A percentile compares a stretch with the other conserved stretches of the same genome.
Evolutionary conservation across 2,888 invertebrate genomes (phyloP).

Genomic region (Drosophila prostipennis): DNA sequence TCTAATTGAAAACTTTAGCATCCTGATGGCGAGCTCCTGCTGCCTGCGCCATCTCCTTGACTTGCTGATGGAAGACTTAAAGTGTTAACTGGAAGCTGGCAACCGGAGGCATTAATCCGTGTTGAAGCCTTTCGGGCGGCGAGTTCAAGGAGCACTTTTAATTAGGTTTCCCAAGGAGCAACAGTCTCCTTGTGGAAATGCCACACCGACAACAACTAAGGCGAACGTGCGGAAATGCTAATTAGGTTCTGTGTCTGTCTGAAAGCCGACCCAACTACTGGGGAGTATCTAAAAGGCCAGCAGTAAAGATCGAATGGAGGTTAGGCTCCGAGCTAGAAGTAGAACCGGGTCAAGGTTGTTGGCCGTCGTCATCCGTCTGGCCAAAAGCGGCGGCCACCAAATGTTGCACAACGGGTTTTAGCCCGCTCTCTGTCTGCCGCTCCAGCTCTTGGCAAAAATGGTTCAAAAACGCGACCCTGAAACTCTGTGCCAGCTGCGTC

Average conservation of each 20-base stretch:
- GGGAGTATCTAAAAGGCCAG: constrained; percentile 28
- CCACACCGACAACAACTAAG: constrained; percentile 41
- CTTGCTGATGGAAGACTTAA: constrained; percentile 52
- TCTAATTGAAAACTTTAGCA: constrained; percentile 73
- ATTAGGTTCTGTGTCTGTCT: constrained; percentile 60
- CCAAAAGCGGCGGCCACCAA: constrained; percentile 46
- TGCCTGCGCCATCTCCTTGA: constrained; percentile 4
- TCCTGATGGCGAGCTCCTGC: constrained; percentile 23
- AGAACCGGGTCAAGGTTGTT: constrained; percentile 83
- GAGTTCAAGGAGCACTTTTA: constrained; percentile 64
- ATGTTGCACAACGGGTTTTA: constrained; percentile 56
- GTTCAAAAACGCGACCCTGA: constrained; percentile 61
- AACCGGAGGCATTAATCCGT: constrained; percentile 55
- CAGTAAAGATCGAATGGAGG: constrained; percentile 32
- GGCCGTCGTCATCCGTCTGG: constrained; percentile 43
- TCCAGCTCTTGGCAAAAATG: constrained; percentile 50
- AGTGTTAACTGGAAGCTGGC: constrained; percentile 66
- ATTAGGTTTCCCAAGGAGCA: constrained; percentile 53
- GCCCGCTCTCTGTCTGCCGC: constrained; percentile 15
- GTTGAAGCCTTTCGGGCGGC: constrained; percentile 21
- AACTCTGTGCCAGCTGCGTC: constrained; percentile 45
- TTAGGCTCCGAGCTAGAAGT: constrained; percentile 43
- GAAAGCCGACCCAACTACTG: constrained; percentile 34
- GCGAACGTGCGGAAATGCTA: constrained; percentile 72
- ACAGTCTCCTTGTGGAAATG: constrained; percentile 42